phyloP scores from a whole-genome alignment of 2,888 invertebrate genomes.

The Leistus spinibarbis region DNA sequence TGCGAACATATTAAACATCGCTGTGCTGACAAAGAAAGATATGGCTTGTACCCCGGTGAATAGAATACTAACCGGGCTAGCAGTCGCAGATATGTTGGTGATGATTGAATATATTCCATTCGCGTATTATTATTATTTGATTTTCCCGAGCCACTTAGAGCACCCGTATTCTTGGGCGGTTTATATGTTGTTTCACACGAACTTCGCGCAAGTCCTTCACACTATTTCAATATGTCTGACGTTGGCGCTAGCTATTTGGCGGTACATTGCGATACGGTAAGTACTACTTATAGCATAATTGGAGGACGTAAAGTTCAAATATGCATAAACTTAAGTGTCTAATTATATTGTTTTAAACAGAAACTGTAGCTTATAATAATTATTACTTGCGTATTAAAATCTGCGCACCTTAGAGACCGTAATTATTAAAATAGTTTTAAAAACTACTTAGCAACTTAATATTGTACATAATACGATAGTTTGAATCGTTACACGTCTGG shows the following conservation, averaged over 20 bases:
- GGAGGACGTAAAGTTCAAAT: no score
- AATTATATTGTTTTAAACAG: no score
- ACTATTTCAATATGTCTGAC: slow-evolving; percentile 85
- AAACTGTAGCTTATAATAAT: no score
- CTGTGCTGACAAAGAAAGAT: slow-evolving; percentile 82
- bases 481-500: no score
- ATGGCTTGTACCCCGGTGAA: slow-evolving; percentile 85
- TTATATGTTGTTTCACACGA: slow-evolving; percentile 79
- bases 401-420: no score
- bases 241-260: slow-evolving; percentile 82
- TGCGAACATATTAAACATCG: slow-evolving; percentile 85
- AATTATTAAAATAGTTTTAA: no score
- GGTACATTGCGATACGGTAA: slow-evolving; percentile 84
- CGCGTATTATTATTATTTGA: slow-evolving; percentile 70
- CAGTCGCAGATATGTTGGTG: slow-evolving; percentile 87
- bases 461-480: no score
- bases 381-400: no score
- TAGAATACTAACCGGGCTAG: slow-evolving; percentile 81
- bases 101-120: slow-evolving; percentile 87
- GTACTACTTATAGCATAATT: slow-evolving; percentile 48
- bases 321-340: no score
- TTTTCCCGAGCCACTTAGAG: slow-evolving; percentile 66
- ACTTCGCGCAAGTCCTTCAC: slow-evolving; percentile 80
- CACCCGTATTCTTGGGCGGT: slow-evolving; percentile 77
- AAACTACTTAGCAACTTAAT: no score